phyloP scores from a whole-genome alignment of 1,140 invertebrate genomes.

The Olivierus martensii region DNA sequence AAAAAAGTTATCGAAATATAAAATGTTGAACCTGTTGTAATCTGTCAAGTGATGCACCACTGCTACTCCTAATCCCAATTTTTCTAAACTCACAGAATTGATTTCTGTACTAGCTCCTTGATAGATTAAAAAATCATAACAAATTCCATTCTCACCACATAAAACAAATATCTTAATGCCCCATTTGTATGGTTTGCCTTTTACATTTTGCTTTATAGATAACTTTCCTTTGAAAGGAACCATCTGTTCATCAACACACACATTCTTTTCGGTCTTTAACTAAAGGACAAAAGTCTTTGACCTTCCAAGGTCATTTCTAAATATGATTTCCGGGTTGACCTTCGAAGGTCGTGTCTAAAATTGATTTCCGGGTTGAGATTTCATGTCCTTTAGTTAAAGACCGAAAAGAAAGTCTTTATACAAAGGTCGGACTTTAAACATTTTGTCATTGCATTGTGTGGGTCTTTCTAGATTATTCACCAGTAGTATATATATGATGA shows the following conservation, averaged over 20 bases:
- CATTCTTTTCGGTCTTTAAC: background rate
- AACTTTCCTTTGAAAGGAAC: conserved; percentile 10
- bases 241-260: conserved; percentile 12
- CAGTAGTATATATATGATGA: background rate
- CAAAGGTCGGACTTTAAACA: too few species aligned
- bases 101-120: background rate
- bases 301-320: too few species aligned
- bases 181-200: conserved; percentile 8
- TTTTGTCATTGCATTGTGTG: too few species aligned
- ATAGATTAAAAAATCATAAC: conserved; percentile 2
- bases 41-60: background rate
- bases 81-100: background rate
- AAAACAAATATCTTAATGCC: conserved; percentile 4
- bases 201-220: conserved; percentile 3
- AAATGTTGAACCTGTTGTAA: background rate
- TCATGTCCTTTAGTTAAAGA: too few species aligned
- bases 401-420: too few species aligned
- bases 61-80: conserved; percentile 4
- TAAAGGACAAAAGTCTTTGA: too few species aligned
- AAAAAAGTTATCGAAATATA: conserved; percentile 24
- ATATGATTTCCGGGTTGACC: too few species aligned
- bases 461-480: too few species aligned
- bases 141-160: background rate
- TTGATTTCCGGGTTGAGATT: too few species aligned
- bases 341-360: too few species aligned